Conservation (phyloP, 2,113 vertebrate species). For the Sceloporus tristichus region DNA sequence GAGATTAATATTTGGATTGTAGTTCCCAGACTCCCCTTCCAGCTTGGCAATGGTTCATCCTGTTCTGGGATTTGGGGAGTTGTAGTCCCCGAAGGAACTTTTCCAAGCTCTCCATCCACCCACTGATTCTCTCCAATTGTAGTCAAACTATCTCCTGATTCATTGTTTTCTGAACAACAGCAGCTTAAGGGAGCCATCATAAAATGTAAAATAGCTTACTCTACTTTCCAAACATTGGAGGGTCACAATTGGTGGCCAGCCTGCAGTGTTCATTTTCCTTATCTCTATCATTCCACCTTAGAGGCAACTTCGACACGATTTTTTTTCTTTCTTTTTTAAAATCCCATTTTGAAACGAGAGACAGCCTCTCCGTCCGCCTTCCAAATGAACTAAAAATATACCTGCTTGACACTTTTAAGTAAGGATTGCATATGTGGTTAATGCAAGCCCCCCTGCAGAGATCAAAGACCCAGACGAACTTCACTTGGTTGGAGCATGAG, state of each 20-base stretch:
- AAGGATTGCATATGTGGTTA: slow-evolving; percentile 59
- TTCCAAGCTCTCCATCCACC: too few species aligned
- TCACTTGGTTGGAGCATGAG: slow-evolving; percentile 21
- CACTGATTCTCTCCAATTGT: too few species aligned
- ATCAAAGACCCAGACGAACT: slow-evolving; percentile 74
- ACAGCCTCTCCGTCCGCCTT: background rate
- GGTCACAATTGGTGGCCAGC: background rate
- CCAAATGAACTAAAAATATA: slow-evolving; percentile 70
- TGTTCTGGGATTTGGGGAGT: too few species aligned
- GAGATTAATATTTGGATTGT: too few species aligned
- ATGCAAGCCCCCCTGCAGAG: slow-evolving; percentile 70
- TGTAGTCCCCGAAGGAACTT: too few species aligned
- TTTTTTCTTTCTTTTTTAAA: background rate
- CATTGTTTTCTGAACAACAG: background rate
- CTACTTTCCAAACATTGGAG: too few species aligned
- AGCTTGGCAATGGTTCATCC: too few species aligned
- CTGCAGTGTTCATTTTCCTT: background rate
- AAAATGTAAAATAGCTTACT: too few species aligned
- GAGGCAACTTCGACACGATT: background rate
- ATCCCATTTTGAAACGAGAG: too few species aligned
- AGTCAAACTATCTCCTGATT: background rate
- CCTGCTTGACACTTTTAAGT: slow-evolving; percentile 68
- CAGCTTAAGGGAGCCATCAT: background rate
- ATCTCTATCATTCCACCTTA: background rate
- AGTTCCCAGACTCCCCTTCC: too few species aligned